Evolutionary conservation across 2,113 vertebrate species (phyloP), one percentile per base, ranked within the genome.

Genomic region (Saguinus midas): DNA sequence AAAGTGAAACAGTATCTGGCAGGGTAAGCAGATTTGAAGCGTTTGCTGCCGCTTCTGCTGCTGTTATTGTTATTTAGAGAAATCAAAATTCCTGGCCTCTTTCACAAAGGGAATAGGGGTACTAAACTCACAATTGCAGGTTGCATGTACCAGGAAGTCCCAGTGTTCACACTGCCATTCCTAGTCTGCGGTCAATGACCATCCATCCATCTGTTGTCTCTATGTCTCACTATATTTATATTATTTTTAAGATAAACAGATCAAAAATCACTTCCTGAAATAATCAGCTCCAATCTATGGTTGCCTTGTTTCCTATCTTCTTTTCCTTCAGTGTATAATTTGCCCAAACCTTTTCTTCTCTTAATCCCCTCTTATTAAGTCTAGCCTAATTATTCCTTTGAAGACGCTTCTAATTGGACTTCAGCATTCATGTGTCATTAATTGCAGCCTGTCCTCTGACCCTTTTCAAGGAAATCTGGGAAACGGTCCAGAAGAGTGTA

Each of bases 331-430:
- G 32, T 68, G 75, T 93, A 5, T 95, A 92, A 95, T 86, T 94
- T 95, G 52, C 82, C 79, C 73, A 76, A 95, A 78, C 85, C 76
- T 81, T 91, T 96, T 76, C 92, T 89, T 86, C 48, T 70, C 73
- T 73, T 40, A 84, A 90, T 91, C 27, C 40, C 25, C 9, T 87
- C 70, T 85, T 94, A 73, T 58, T 76, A 96, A 96, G 66, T 85
- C 57, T 96, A 95, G 23, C 66, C 68, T 95, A 86, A 81, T 96
- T 94, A 92, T 85, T 90, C 86, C 80, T 95, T 94, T 95, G 94
- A 93, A 93, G 93, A 84, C 64, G 91, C 29, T 80, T 90, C 93
- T 95, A 91, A 95, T 43, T 97, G 91, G 64, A 5, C n/a, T 40
- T 93, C 73, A 45, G 43, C 37, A 76, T 97, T 96, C 96, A 91